A percentile compares a stretch with the other conserved stretches of the same genome.
phyloP scores from a whole-genome alignment of 2,888 invertebrate species.

The Operophtera brumata region DNA sequence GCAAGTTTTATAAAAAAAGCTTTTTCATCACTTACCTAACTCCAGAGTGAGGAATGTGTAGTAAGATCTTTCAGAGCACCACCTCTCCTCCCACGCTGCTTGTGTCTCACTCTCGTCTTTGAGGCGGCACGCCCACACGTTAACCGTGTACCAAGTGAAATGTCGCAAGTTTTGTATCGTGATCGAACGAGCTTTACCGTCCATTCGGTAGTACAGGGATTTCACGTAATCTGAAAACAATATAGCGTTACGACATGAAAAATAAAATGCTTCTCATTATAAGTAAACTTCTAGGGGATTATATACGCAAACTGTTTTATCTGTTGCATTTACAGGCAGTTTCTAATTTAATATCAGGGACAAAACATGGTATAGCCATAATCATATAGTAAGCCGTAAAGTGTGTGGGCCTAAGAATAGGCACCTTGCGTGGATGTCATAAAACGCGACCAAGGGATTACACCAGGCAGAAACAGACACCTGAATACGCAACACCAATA shows the following conservation, averaged over 20 bases:
- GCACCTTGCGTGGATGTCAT: too few species aligned
- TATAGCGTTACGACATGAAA: background rate
- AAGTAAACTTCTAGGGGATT: too few species aligned
- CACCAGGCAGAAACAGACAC: too few species aligned
- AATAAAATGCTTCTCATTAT: background rate
- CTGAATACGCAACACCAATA: too few species aligned
- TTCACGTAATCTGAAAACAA: constrained; percentile 56
- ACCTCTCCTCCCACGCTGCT: constrained; percentile 54
- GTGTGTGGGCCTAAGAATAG: too few species aligned
- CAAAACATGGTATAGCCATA: too few species aligned
- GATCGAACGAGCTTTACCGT: constrained; percentile 67
- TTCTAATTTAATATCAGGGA: too few species aligned
- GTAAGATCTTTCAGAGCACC: constrained; percentile 75
- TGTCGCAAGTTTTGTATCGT: constrained; percentile 82
- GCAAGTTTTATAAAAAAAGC: background rate
- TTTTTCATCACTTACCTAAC: constrained; percentile 43
- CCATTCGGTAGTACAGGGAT: constrained; percentile 68
- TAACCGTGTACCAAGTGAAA: constrained; percentile 88
- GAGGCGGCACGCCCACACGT: constrained; percentile 89
- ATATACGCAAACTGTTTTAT: too few species aligned
- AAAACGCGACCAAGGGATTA: too few species aligned
- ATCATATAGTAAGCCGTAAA: too few species aligned
- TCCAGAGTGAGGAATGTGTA: constrained; percentile 66
- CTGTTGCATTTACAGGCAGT: too few species aligned
- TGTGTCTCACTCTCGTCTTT: constrained; percentile 76